Base-by-base conservation (phyloP, 2,797 vertebrate genomes). In the Muscicapa comitata region DNA sequence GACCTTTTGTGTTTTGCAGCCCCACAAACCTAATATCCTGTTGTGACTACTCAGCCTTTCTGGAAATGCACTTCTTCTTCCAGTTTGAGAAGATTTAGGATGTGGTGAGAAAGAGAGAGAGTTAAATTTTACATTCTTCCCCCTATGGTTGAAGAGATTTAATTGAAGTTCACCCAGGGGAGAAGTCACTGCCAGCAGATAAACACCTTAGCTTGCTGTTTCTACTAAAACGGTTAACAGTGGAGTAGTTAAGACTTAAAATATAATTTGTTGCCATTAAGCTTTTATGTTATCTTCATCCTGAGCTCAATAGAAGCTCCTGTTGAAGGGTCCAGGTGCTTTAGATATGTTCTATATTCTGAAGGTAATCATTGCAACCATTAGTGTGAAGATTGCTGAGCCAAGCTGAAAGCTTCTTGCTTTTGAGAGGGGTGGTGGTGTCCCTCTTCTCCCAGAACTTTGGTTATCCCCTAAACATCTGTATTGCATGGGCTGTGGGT, bases 151-250 rank as follows among this genome's bases (percentile, higher is more conserved):
- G 55, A 87, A 87, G 77, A 93, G 74, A 47, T 82, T 94, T 95
- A 95, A 73, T 85, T 85, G 84, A 79, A 95, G 37, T 72, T 95
- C 80, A 78, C 92, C 77, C 93, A 88, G 80, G 83, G 77, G 93
- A 90, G 62, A 93, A 90, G 88, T 86, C 90, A 61, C 83, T 90
- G 68, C 47, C 79, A 94, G 90, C 90, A 78, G 50, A 83, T 92
- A 93, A 96, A 95, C 86, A 93, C 70, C 90, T 96, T 94, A 95
- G 86, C 94, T 96, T 93, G 93, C 88, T 94, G 42, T 93, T 96
- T 96, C 51, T 87, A 45, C 55, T 59, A 91, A 95, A 96, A 92
- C 2, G 40, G 59, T 89, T 93, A 96, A 92, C 91, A 85, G 25
- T 78, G 81, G 86, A 87, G 83, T 92, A 94, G 89, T 94, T 96